Evolutionary conservation across 2,797 vertebrate species (phyloP).

Genomic region (Threskiornis aethiopicus): DNA sequence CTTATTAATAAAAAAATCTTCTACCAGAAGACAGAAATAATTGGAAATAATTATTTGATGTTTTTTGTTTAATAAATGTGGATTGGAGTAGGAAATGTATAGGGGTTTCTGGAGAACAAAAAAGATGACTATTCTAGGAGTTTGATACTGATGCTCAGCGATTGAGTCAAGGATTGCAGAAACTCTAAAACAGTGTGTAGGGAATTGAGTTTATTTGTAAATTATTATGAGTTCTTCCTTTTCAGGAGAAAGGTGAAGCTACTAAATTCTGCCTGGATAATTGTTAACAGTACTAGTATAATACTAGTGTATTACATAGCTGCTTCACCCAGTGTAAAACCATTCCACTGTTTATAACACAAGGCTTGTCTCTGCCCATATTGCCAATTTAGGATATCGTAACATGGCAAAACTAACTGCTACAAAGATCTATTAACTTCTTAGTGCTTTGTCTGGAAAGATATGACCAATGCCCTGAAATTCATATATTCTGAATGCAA

Average conservation of each 20-base stretch:
- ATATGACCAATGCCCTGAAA: neutral
- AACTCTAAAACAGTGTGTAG: neutral
- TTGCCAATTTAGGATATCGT: neutral
- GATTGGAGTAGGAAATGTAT: neutral
- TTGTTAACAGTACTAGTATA: neutral
- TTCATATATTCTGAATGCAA: neutral
- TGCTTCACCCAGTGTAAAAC: neutral
- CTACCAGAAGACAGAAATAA: neutral
- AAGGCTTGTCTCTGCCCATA: neutral
- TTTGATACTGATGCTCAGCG: neutral
- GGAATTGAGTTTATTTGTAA: neutral
- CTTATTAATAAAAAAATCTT: neutral
- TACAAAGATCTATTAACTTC: neutral
- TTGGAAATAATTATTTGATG: neutral
- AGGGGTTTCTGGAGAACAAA: neutral
- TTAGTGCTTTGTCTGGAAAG: neutral
- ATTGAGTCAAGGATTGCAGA: neutral
- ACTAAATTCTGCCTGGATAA: neutral
- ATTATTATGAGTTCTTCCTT: neutral
- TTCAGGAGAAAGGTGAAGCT: neutral
- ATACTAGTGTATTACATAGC: accelerated
- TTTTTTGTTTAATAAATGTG: neutral
- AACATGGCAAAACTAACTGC: neutral
- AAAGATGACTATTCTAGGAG: neutral
- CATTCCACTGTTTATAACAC: neutral